Percentiles rank a stretch among this genome's conserved stretches.
Conservation (phyloP, 2,888 invertebrate genomes). For the Erynnis tages region DNA sequence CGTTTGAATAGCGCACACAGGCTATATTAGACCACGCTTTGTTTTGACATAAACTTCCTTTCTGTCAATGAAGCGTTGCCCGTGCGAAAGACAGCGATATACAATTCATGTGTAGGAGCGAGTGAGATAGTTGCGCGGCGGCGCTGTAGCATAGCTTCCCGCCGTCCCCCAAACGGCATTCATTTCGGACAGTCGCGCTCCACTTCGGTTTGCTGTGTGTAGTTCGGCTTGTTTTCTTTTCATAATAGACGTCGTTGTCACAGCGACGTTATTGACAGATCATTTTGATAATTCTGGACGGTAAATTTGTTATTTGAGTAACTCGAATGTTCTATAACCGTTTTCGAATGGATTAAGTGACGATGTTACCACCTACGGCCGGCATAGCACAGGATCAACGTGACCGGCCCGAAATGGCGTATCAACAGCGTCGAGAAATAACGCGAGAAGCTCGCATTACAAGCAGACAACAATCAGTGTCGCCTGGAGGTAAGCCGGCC, state of each 20-base stretch:
- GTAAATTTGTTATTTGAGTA: slow-evolving; percentile 38
- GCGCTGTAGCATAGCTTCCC: slow-evolving; percentile 73
- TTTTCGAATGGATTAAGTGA: slow-evolving; percentile 72
- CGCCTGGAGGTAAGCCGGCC: slow-evolving; percentile 56
- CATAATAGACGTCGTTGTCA: slow-evolving; percentile 43
- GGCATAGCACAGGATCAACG: slow-evolving; percentile 72
- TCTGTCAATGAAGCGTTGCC: slow-evolving; percentile 63
- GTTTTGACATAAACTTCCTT: slow-evolving; percentile 70
- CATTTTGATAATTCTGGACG: slow-evolving; percentile 17
- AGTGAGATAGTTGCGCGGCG: slow-evolving; percentile 63
- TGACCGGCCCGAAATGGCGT: slow-evolving; percentile 77
- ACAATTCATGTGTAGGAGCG: slow-evolving; percentile 36
- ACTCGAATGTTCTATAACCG: slow-evolving; percentile 46
- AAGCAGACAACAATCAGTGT: slow-evolving; percentile 70
- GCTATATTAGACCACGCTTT: slow-evolving; percentile 63
- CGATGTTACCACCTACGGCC: slow-evolving; percentile 78
- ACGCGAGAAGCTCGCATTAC: slow-evolving; percentile 70
- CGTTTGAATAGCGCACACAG: slow-evolving; percentile 50
- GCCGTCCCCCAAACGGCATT: slow-evolving; percentile 58
- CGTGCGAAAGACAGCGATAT: slow-evolving; percentile 49
- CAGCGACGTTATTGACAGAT: slow-evolving; percentile 33
- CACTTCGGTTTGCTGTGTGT: slow-evolving; percentile 64
- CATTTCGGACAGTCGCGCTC: slow-evolving; percentile 64
- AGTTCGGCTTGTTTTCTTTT: slow-evolving; percentile 51
- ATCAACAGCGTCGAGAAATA: slow-evolving; percentile 72